Evolutionary conservation across 2,113 vertebrate genomes (phyloP).

Genomic region (Pogona vitticeps): DNA sequence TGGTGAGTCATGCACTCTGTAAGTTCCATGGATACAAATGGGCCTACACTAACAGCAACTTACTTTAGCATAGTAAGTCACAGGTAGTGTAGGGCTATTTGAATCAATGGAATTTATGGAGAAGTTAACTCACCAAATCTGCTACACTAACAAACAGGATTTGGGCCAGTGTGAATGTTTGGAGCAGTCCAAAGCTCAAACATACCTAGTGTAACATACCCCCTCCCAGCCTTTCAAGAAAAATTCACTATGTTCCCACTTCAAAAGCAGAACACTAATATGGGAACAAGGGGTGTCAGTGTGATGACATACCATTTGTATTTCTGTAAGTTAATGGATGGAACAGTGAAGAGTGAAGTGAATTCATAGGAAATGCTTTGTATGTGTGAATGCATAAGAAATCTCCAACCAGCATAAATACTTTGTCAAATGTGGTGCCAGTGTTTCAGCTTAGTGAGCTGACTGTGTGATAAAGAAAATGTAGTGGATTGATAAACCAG

Average conservation of each 20-base stretch:
- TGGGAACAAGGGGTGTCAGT: neutral
- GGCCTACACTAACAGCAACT: too few relatives aligned
- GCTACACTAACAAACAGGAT: too few relatives aligned
- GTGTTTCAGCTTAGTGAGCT: neutral
- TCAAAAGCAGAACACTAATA: neutral
- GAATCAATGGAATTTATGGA: too few relatives aligned
- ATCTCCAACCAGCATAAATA: neutral
- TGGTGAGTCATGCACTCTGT: too few relatives aligned
- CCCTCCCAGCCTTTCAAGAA: neutral
- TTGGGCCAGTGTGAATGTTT: neutral
- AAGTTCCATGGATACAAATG: too few relatives aligned
- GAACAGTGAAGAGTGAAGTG: neutral
- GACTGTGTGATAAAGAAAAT: neutral
- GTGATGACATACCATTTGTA: neutral
- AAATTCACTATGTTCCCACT: neutral
- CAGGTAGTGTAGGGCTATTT: too few relatives aligned
- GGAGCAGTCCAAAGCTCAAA: neutral
- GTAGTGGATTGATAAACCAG: neutral
- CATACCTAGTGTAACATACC: neutral
- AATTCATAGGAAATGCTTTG: neutral
- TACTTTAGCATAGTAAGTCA: too few relatives aligned
- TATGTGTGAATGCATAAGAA: neutral
- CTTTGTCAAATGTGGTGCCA: neutral
- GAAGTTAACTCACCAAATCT: too few relatives aligned
- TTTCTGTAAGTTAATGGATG: neutral